Percentiles rank a stretch among this genome's conserved stretches.
Conservation (phyloP, 2,113 vertebrate genomes). For the Thalassarche chlororhynchos region DNA sequence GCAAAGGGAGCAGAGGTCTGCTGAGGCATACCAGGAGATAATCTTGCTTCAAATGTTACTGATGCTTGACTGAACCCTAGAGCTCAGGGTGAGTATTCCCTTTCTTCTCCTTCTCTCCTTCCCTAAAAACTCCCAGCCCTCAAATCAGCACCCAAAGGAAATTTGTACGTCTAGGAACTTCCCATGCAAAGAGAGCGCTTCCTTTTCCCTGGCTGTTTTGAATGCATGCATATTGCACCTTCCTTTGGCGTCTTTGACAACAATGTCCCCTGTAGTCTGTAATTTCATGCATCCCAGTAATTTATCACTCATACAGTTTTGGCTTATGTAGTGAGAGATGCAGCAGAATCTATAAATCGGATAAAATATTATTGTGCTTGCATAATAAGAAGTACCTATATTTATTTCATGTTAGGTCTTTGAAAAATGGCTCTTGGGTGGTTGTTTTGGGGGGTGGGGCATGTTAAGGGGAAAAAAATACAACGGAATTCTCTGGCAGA, state of each 20-base stretch:
- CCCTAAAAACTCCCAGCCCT: background rate
- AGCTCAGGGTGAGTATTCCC: background rate
- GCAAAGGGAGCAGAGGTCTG: background rate
- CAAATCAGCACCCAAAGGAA: background rate
- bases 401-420: background rate
- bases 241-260: background rate
- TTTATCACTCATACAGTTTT: background rate
- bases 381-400: background rate
- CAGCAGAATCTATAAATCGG: background rate
- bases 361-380: background rate
- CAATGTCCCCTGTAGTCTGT: background rate
- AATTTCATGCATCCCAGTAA: background rate
- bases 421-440: background rate
- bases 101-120: background rate
- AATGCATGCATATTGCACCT: background rate
- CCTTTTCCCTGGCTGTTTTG: background rate
- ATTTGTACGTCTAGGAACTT: background rate
- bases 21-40: background rate
- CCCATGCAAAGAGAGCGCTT: background rate
- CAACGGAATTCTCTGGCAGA: background rate
- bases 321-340: background rate
- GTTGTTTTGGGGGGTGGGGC: rapidly evolving
- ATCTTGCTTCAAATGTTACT: background rate
- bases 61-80: background rate
- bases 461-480: background rate